Evolutionary conservation across 2,888 invertebrate genomes (phyloP), one percentile per base, ranked within the genome.

Genomic region (Antheraea assamensis): DNA sequence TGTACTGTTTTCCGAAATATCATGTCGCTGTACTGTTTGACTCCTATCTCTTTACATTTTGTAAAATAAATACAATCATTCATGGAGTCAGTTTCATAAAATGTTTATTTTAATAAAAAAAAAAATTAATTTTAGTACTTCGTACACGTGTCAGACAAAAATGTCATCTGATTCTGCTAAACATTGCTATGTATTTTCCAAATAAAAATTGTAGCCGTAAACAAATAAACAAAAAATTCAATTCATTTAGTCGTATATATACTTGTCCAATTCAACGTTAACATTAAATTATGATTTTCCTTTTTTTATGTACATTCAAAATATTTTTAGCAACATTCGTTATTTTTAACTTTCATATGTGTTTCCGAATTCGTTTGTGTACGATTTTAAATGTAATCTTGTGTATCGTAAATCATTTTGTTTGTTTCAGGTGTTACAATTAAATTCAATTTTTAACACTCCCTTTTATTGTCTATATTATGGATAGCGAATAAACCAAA

Each of bases 341-440:
- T 61, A 21, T 19, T n/a, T n/a, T n/a, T n/a, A n/a, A n/a, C n/a
- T 30, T 35, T 68, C n/a, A n/a, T 35, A 64, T 64, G 27, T 64
- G 3, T 3, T 5, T 30, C 35, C 35, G 35, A 64, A 7, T n/a
- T 4, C 35, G n/a, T 10, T n/a, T 35, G 2, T 21, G 19, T 68
- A 10, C n/a, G 31, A 19, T 35, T 35, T 68, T n/a, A 66, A 19
- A 66, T 27, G 10, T 31, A 3, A 30, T 66, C 35, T 35, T 24
- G 35, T 68, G 35, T 68, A n/a, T 68, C n/a, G 10, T 68, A 35
- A 68, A 35, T 68, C 15, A 68, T 68, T 68, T 68, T 35, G 31
- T 68, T 8, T 68, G 68, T 68, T 68, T 35, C 68, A 68, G 68
- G 35, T 68, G 68, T 35, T 68, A 21, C 8, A 19, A 66, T 66